Evolutionary conservation across 2,113 vertebrate genomes (phyloP), one percentile per base, ranked within the genome.

Genomic region (Neolamprologus variostigma): DNA sequence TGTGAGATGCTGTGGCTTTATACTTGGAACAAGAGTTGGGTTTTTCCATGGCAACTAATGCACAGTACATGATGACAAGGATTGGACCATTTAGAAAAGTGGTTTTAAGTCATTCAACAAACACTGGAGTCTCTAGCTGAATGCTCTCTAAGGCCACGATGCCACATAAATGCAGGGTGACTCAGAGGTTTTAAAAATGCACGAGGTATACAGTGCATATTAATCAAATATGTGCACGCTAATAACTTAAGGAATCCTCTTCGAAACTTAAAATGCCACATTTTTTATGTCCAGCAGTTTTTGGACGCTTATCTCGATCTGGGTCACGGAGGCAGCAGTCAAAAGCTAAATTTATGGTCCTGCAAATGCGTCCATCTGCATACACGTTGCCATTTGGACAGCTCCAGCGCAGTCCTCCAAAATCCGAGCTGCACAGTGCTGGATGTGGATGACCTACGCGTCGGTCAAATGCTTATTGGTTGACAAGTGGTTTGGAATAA

Each of bases 1-100:
- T 78, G 45, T 51, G 17, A 78, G 42, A 50, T 50, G 42, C 71
- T 12, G 23, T 50, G 42, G 73, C 73, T 78, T 78, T 78, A 51
- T 33, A 78, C 45, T 78, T 78, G 26, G 26, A 78, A 51, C 26
- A 28, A 51, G 73, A 31, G 45, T 78, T 51, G 45, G 7, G 26
- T 78, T 78, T 78, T 51, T 78, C 73, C 28, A 61, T 61, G 28
- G 80, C 51, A 76, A 40, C 86, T 19, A 83, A 45, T 59, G 21
- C 80, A 73, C 51, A 78, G 54, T 47, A 78, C 40, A 40, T 4
- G 37, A 31, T 76, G 51, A 76, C 37, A 26, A 26, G 53, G 51
- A 59, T 71, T 47, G 19, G 19, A 28, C 82, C 47, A 55, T 54
- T 81, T 81, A 59, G 73, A 81, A 59, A 55, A 54, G 47, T 71